Conservation (phyloP, 1,140 invertebrate genomes). For the Maconellicoccus hirsutus region DNA sequence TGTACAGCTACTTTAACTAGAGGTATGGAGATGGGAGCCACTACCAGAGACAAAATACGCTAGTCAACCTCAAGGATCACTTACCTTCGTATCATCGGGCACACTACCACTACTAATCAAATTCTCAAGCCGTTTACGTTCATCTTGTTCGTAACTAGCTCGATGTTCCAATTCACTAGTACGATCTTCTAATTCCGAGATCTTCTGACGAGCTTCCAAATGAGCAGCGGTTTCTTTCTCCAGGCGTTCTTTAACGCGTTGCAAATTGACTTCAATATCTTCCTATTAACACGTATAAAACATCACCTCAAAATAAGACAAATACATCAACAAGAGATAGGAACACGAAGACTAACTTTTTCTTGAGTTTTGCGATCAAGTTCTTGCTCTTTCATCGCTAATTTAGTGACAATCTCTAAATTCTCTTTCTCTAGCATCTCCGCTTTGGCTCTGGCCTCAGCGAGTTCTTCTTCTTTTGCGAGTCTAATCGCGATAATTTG, state of each 20-base stretch:
- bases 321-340: too few species aligned
- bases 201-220: conserved; percentile 71
- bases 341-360: conserved; percentile 56
- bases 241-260: conserved; percentile 73
- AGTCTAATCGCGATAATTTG: too few species aligned
- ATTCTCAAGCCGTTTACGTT: conserved; percentile 67
- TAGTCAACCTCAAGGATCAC: too few species aligned
- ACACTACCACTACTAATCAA: conserved; percentile 77
- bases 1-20: too few species aligned
- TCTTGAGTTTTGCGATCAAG: conserved; percentile 77
- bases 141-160: conserved; percentile 67
- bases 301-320: too few species aligned
- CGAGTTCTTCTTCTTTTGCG: conserved; percentile 86
- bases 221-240: conserved; percentile 80
- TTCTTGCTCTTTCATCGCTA: conserved; percentile 89
- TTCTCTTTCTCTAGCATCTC: conserved; percentile 82
- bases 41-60: too few species aligned
- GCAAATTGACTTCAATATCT: conserved; percentile 72
- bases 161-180: conserved; percentile 59
- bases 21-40: too few species aligned
- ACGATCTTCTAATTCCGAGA: conserved; percentile 59
- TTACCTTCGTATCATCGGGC: conserved; percentile 81
- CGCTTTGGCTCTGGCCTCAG: conserved; percentile 71
- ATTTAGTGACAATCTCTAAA: conserved; percentile 65
- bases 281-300: conserved; percentile 55